phyloP scores from a whole-genome alignment of 1,140 invertebrate species.

The Hycleus phaleratus region DNA sequence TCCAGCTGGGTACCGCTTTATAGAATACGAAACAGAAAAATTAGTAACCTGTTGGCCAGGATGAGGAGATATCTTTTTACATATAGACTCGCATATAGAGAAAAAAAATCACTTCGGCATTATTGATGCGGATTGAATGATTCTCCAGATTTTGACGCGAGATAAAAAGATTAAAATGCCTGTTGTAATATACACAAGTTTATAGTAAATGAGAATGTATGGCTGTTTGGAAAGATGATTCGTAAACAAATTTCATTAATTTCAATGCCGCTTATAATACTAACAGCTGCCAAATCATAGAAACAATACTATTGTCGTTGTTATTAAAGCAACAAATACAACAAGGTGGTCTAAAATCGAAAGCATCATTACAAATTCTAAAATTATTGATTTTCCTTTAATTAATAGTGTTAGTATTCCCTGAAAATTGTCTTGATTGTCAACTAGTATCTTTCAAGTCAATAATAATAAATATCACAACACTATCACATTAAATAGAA shows the following conservation, averaged over 20 bases:
- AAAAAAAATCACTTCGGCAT: conserved; percentile 12
- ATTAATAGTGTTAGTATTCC: conserved; percentile 9
- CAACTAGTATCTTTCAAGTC: background rate
- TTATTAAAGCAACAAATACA: too few species aligned
- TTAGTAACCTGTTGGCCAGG: conserved; percentile 12
- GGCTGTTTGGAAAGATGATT: conserved; percentile 1
- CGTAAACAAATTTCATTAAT: conserved; percentile 7
- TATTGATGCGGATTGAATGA: conserved; percentile 16
- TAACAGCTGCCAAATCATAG: too few species aligned
- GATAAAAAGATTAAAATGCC: conserved; percentile 14
- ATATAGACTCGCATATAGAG: background rate
- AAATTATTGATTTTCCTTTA: background rate
- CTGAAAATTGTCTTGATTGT: conserved; percentile 1
- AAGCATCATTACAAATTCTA: too few species aligned
- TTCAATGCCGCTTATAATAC: background rate
- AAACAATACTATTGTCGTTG: too few species aligned
- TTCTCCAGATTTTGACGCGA: conserved; percentile 14
- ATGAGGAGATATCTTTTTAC: background rate
- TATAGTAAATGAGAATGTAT: background rate
- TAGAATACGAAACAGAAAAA: conserved; percentile 11
- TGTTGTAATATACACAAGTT: conserved; percentile 4
- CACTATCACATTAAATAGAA: conserved; percentile 2
- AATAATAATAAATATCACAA: conserved; percentile 13
- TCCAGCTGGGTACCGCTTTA: conserved; percentile 13
- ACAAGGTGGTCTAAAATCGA: too few species aligned